A percentile compares a stretch with the other conserved stretches of the same genome.
Conservation (phyloP, 2,113 vertebrate genomes). For the Eurystomus gularis region DNA sequence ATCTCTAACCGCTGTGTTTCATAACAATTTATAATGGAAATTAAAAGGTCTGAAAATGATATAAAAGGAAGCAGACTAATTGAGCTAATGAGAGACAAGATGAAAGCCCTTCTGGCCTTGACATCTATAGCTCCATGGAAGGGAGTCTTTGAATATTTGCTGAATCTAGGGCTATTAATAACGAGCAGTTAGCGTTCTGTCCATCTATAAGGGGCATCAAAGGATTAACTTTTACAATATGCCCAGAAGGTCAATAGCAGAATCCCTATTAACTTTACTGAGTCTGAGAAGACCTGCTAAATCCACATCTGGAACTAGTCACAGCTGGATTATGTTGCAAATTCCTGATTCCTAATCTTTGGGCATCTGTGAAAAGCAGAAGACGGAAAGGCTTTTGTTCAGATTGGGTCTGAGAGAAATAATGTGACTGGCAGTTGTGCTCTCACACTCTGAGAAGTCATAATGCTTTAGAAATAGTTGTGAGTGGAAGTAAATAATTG, state of each 20-base stretch:
- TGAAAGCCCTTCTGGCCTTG: conserved; percentile 15
- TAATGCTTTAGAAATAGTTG: not conserved
- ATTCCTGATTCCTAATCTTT: not conserved
- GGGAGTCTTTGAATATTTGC: not conserved
- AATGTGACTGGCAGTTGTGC: not conserved
- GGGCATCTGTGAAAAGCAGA: not conserved
- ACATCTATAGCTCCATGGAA: not conserved
- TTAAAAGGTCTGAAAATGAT: conserved; percentile 61
- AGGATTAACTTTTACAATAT: not conserved
- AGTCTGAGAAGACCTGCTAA: not conserved
- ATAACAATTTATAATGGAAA: conserved; percentile 55
- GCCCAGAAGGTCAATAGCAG: not conserved
- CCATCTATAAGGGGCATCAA: not conserved
- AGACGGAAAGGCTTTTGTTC: not conserved
- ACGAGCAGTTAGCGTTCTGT: not conserved
- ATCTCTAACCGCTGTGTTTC: not conserved
- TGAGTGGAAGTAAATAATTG: not conserved
- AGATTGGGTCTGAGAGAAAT: not conserved
- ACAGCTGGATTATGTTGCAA: not conserved
- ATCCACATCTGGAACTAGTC: not conserved
- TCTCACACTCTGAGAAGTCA: not conserved
- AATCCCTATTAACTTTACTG: not conserved
- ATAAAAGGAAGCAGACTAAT: conserved; percentile 59
- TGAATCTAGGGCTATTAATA: not conserved
- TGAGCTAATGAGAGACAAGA: conserved; percentile 62